Percentiles rank a stretch among this genome's conserved stretches.
Evolutionary conservation across 2,888 invertebrate genomes (phyloP).

Genomic region (Platerodrilus igneus): DNA sequence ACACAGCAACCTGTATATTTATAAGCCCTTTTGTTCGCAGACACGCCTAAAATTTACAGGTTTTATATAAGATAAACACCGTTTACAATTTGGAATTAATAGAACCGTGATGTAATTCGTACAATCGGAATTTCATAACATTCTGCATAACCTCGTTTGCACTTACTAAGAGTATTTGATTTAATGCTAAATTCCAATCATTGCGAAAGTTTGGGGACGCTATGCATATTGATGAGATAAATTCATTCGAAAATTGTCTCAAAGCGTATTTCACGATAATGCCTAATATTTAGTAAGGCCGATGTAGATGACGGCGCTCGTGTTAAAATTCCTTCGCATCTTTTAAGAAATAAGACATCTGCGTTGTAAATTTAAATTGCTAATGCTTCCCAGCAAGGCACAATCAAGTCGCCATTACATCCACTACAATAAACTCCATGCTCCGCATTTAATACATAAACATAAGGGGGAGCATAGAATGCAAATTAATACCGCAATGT

Average conservation of each 20-base stretch:
- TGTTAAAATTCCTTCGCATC: constrained; percentile 1
- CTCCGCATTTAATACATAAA: constrained; percentile 23
- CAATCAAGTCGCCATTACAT: constrained; percentile 29
- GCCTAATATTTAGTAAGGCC: constrained; percentile 2
- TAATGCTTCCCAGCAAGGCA: constrained; percentile 18
- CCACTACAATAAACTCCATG: constrained; percentile 24
- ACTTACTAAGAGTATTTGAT: not conserved
- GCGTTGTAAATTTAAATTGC: constrained; percentile 19
- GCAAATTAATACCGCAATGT: constrained; percentile 16
- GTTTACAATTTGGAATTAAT: too few relatives aligned
- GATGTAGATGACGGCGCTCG: constrained; percentile 3
- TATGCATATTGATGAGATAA: constrained; percentile 7
- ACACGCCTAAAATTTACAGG: too few relatives aligned
- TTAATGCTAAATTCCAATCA: not conserved
- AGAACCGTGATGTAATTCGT: too few relatives aligned
- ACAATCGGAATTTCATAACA: not conserved
- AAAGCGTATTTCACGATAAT: constrained; percentile 1
- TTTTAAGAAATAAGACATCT: constrained; percentile 7
- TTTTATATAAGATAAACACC: too few relatives aligned
- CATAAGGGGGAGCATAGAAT: constrained; percentile 22
- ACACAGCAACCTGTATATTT: too few relatives aligned
- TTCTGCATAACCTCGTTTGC: not conserved
- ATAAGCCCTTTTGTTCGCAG: too few relatives aligned
- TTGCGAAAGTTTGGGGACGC: constrained; percentile 3
- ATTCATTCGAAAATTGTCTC: not conserved